Evolutionary conservation across 1,140 invertebrate species (phyloP), one percentile per base, ranked within the genome.

Genomic region (Danaus melanippus): DNA sequence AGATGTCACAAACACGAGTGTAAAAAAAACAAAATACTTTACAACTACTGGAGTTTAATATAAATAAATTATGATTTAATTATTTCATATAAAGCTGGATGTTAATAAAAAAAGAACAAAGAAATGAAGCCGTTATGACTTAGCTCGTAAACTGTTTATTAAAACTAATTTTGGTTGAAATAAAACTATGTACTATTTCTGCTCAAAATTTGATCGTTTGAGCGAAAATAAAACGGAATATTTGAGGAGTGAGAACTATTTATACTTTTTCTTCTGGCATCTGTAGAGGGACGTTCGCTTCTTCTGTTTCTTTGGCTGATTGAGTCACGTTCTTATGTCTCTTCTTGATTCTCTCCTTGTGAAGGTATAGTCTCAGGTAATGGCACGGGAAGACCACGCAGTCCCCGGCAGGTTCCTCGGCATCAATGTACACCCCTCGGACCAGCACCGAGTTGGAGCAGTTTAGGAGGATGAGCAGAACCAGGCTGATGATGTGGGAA

Each of bases 401-500:
- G 65, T 94, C 90, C 7, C 93, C 93, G 0, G 91, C 91, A 0
- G 92, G 90, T 62, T 95, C 93, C 70, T 95, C 94, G 0, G 91
- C 93, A 77, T 96, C 94, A 42, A 95, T 94, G 74, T 94, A 95
- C 1, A 96, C 93, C 1, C 94, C 94, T 45, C 94, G 89, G 1
- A 95, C 94, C 39, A 96, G 86, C 17, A 95, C 89, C 0, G 93
- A 94, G 81, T 96, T 96, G 61, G 93, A 92, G 69, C 93, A 94
- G 62, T 94, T 94, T n/a, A 95, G 83, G 1, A 95, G 88, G 5
- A 94, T 91, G 10, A 95, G 88, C n/a, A 94, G 81, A 1, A 91
- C 73, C 46, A 95, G 90, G 48, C 92, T 93, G 17, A 92, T 89
- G 44, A 91, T 80, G 76, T 95, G 93, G 0, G 92, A 93, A 39